Conservation (phyloP, 1,140 invertebrate species). For the Drosophila lacertosa region DNA sequence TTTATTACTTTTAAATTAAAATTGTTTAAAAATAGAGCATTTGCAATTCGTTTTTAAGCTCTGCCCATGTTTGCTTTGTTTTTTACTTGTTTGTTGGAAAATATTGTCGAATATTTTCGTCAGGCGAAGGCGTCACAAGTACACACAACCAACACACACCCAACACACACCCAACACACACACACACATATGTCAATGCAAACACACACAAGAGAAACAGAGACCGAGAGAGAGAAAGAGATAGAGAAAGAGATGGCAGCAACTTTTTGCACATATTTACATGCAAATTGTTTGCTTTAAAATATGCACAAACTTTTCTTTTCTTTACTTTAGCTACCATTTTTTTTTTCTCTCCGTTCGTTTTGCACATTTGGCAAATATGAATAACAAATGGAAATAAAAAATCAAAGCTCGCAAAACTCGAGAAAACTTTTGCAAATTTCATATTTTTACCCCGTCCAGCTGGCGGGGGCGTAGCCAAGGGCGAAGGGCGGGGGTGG, state of each 20-base stretch:
- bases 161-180: conserved; percentile 32
- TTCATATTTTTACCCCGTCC: neutral
- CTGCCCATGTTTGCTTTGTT: conserved; percentile 20
- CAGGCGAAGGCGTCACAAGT: conserved; percentile 64
- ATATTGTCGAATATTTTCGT: conserved; percentile 78
- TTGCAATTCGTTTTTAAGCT: conserved; percentile 14
- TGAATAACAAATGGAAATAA: conserved; percentile 29
- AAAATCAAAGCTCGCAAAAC: conserved; percentile 44
- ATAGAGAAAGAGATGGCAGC: conserved; percentile 13
- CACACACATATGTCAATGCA: conserved; percentile 39
- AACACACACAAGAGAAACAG: conserved; percentile 33
- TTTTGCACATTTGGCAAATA: conserved; percentile 20
- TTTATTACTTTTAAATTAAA: too few species aligned
- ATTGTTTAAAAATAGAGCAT: conserved; percentile 44
- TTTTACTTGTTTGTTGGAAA: conserved; percentile 71
- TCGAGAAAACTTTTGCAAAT: conserved; percentile 34
- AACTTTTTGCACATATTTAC: conserved; percentile 69
- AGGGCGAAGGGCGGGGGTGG: neutral
- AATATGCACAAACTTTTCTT: conserved; percentile 72
- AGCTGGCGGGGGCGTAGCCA: too few species aligned
- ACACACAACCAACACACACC: conserved; percentile 40
- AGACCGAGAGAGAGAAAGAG: too few species aligned
- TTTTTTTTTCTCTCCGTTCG: conserved; percentile 22
- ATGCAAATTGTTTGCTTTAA: conserved; percentile 80
- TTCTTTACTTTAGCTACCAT: conserved; percentile 3